Evolutionary conservation across 1,140 invertebrate genomes (phyloP), one percentile per base, ranked within the genome.

Genomic region (Paraescarpia echinospica): DNA sequence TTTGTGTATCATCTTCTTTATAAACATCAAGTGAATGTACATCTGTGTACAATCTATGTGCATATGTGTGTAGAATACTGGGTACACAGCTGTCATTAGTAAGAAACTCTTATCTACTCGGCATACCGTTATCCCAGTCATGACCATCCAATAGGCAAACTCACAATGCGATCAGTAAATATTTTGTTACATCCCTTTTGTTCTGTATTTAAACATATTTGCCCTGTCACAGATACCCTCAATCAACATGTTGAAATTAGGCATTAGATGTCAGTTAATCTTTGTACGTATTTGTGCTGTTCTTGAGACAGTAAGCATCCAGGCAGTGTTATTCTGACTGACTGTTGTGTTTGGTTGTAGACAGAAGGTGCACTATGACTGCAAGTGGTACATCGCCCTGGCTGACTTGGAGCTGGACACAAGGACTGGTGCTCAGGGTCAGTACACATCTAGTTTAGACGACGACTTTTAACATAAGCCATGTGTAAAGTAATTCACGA

Each of bases 301-400:
- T 41, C 41, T 41, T 4, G 4, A 41, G 41, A 41, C 41, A 41
- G 41, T 6, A 41, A 12, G 41, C 41, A 12, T 41, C 4, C 12
- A 41, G 27, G 89, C 22, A 92, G 92, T 35, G 34, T 41, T 12
- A 41, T 12, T 12, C 41, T 41, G 41, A 27, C 14, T 77, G 59
- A 27, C 27, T 31, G 8, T 41, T 6, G 8, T 31, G 22, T 35
- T 91, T 91, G 91, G 2, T 8, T 91, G 33, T 51, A 91, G 91
- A 48, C 91, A 91, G 97, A 98, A 98, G 95, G 98, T 98, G 94
- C 98, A 98, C 1, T 98, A 98, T 95, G 98, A 99, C 96, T 96
- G 98, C 89, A 99, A 99, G 95, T 99, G 98, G 98, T 97, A 98
- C 95, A 98, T 98, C 93, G 97, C 98, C 0, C 96, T 99, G 18